These are phyloP conservation scores for Onychorhynchus coronatus DNA, from an alignment of 2,113 vertebrate genomes.

Conservation along the genomic window DNA sequence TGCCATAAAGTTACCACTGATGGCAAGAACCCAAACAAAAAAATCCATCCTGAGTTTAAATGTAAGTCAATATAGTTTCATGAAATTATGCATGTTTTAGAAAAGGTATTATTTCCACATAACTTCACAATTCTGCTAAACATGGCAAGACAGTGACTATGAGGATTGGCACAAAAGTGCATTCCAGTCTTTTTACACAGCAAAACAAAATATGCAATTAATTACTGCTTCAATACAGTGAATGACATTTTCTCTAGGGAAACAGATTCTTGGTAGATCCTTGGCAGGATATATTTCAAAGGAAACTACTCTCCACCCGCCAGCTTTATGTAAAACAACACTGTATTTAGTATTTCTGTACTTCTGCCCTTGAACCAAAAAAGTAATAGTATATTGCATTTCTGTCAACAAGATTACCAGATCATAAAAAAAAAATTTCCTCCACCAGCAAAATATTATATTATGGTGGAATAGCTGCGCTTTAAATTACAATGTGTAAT, in stretches of 20 bases:
- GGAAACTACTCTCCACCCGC: background rate
- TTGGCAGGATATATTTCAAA: background rate
- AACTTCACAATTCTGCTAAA: background rate
- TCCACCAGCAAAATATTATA: background rate
- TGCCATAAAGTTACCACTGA: background rate
- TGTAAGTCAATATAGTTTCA: background rate
- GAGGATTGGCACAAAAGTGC: background rate
- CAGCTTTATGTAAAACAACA: background rate
- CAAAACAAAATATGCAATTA: background rate
- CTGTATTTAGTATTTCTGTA: background rate
- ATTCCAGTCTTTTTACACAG: background rate
- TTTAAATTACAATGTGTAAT: background rate
- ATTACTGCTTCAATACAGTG: background rate
- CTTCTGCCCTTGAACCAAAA: background rate
- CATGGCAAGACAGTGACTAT: background rate
- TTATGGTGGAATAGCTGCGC: background rate
- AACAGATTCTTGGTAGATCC: background rate
- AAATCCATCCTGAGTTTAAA: background rate
- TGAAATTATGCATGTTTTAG: background rate
- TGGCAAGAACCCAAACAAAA: background rate
- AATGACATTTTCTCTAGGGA: background rate
- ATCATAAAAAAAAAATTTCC: background rate
- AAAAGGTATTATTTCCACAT: background rate
- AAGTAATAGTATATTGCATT: background rate
- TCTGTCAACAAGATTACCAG: background rate